phyloP scores from a whole-genome alignment of 2,113 vertebrate species.

The Seriola aureovittata region DNA sequence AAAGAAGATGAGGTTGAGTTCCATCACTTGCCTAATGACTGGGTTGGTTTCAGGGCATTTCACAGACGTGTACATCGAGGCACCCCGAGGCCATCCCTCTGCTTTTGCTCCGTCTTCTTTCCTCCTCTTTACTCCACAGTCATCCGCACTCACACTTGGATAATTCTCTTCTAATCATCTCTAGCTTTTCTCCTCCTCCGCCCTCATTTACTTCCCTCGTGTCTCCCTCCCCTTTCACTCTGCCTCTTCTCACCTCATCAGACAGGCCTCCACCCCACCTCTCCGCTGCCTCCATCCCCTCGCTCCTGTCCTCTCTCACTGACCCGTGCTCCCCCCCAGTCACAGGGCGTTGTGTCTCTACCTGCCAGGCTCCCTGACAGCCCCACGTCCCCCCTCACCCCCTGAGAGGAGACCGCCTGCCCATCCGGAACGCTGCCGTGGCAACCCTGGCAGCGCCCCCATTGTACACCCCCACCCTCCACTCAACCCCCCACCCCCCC shows the following conservation, averaged over 20 bases:
- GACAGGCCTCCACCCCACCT: constrained; percentile 76
- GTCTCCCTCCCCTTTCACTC: constrained; percentile 50
- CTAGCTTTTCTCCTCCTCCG: constrained; percentile 58
- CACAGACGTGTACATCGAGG: constrained; percentile 16
- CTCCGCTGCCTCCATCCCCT: constrained; percentile 68
- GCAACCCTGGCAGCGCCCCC: constrained; percentile 76
- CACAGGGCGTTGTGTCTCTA: constrained; percentile 82
- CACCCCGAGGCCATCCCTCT: constrained; percentile 24
- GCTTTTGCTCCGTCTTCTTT: constrained; percentile 24
- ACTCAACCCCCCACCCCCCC: constrained; percentile 19
- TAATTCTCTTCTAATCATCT: constrained; percentile 82
- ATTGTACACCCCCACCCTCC: constrained; percentile 35
- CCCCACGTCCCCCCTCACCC: constrained; percentile 72
- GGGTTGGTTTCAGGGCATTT: constrained; percentile 31
- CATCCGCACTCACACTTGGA: constrained; percentile 74
- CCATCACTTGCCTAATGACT: constrained; percentile 30
- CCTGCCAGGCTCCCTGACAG: constrained; percentile 84
- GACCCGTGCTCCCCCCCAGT: constrained; percentile 81
- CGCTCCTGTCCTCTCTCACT: constrained; percentile 80
- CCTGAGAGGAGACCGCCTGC: constrained; percentile 81
- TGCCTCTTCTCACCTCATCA: constrained; percentile 77
- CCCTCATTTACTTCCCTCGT: constrained; percentile 71
- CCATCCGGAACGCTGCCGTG: constrained; percentile 83
- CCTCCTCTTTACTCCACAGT: constrained; percentile 39
- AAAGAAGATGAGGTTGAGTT: constrained; percentile 19